Base-by-base conservation (phyloP, 2,797 vertebrate species). In the Pseudopleuronectes americanus region DNA sequence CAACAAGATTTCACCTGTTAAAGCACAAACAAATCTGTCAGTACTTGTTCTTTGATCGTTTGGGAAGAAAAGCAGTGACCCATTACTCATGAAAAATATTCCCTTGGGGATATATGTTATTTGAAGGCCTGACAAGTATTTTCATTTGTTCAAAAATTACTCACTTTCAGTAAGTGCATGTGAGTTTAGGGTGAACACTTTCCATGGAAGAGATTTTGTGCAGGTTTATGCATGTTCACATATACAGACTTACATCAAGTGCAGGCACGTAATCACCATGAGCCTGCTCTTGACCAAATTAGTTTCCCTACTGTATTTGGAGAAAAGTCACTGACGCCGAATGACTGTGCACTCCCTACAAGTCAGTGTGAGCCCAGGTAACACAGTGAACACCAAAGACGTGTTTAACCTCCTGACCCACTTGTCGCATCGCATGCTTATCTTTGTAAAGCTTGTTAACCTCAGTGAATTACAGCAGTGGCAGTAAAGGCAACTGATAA, bases 401-500 rank as follows among this genome's bases (percentile, higher is more conserved):
- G 2, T 68, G 36, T 71, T 73, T 24, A 80, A 31, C 55, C 19
- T 52, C 31, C 26, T 75, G 54, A 77, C 55, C 51, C 3, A 2
- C 8, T 48, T 63, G 26, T 41, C 2, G 0, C 3, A 21, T 8
- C 31, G 8, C 9, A 3, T 22, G 16, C 49, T 74, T 80, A 63
- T 84, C 71, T 67, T 52, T 62, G 28, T 49, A 16, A 36, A 53
- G 61, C 62, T 57, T 3, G 7, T 57, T 67, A 59, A 61, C 33
- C n/a, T 64, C 56, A 53, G 59, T 43, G 3, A 61, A 65, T 43
- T 36, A 55, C 64, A 63, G 19, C 53, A 77, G 64, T 45, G 63
- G 56, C 60, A 36, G 47, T 65, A 17, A 66, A 53, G 24, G 13
- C 26, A 21, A 16, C 24, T 68, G 70, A 83, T 68, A 77, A 83